Evolutionary conservation across 2,113 vertebrate genomes (phyloP).

Genomic region (Tenebrosternarchus preto): DNA sequence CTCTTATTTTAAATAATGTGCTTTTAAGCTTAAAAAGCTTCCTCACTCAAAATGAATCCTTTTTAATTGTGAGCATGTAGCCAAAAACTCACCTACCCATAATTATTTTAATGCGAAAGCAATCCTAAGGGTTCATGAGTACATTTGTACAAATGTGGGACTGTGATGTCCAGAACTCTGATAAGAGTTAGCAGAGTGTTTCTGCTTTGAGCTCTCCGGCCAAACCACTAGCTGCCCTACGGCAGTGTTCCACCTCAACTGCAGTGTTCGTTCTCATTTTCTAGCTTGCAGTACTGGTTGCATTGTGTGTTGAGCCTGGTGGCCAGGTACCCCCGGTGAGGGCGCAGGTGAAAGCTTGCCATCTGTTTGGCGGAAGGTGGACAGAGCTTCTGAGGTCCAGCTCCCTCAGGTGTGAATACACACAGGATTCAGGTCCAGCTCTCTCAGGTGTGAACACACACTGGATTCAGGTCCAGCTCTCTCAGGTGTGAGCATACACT

Average conservation of each 20-base stretch:
- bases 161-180: not conserved
- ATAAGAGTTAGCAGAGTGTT: constrained; percentile 2
- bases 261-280: not conserved
- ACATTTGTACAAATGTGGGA: not conserved
- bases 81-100: not conserved
- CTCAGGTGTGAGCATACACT: constrained; percentile 59
- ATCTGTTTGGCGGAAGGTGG: constrained; percentile 65
- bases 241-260: not conserved
- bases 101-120: not conserved
- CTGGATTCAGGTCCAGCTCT: constrained; percentile 30
- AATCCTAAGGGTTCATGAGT: not conserved
- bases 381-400: not conserved
- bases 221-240: not conserved
- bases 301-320: constrained; percentile 30
- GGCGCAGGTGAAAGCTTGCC: constrained; percentile 53
- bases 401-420: constrained; percentile 53
- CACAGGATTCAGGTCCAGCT: constrained; percentile 28
- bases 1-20: not conserved
- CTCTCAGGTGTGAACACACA: constrained; percentile 53
- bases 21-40: not conserved
- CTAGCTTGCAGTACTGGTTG: constrained; percentile 7
- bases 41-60: not conserved
- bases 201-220: not conserved
- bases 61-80: not conserved
- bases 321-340: constrained; percentile 41